Evolutionary conservation across 2,113 vertebrate genomes (phyloP), one percentile per base, ranked within the genome.

Genomic region (Orthonyx spaldingii): DNA sequence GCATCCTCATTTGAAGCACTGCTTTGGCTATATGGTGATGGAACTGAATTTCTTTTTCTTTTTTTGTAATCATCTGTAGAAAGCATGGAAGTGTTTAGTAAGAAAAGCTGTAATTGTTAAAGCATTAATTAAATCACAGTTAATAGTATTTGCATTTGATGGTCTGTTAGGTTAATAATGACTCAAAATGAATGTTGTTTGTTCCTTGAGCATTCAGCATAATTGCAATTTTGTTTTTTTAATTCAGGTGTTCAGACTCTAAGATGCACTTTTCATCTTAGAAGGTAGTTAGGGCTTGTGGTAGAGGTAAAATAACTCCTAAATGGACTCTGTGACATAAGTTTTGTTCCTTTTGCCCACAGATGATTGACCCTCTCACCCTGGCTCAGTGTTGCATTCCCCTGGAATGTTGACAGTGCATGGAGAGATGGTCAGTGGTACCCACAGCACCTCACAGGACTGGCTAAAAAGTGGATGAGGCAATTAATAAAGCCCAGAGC

Each of bases 121-220:
- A 91, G 59, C 11, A 3, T 84, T 81, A 89, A 82, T 87, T 94
- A 84, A 93, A 44, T 77, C 49, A 47, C 82, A 46, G 63, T 84
- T 87, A 3, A 55, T 52, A 87, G 42, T 72, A 44, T 83, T 93
- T 92, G 50, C 64, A 78, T 93, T 78, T 87, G 84, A 84, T 84
- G 87, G 72, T 82, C 90, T 66, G 56, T 93, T 95, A 81, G 81
- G 64, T 95, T 93, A 89, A 71, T 87, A 64, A 90, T 78, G 42
- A 85, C 77, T 81, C 42, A n/a, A 68, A 93, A 81, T 63, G 4
- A 49, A 71, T 44, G 65, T 37, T 10, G n/a, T 70, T 87, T 90
- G 22, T 78, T 81, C 53, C 65, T 56, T 56, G 56, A 90, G 80
- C 81, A 74, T 86, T 74, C 88, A 41, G 37, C 46, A 57, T 74